Evolutionary conservation across 2,797 vertebrate genomes (phyloP), one percentile per base, ranked within the genome.

Genomic region (Gymnoscopelus braueri): DNA sequence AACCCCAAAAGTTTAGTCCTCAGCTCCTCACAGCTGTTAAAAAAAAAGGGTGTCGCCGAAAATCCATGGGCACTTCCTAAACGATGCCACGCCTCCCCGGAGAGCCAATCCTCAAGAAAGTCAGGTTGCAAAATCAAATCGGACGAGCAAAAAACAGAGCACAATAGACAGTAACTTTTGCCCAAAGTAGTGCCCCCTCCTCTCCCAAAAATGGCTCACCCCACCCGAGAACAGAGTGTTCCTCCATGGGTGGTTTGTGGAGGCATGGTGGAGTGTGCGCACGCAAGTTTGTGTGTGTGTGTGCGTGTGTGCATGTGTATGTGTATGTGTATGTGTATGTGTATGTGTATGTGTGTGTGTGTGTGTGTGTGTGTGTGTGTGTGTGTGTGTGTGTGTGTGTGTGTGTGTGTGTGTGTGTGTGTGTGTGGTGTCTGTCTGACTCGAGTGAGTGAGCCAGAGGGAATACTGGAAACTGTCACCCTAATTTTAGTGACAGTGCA

Each of bases 191-290:
- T 44, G 67, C 78, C 78, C 86, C 79, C 65, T 66, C 80, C 72
- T 48, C 72, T 65, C 48, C 71, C 57, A 73, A 83, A 86, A 82
- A 80, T 48, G 54, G 67, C 72, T 84, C 81, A 88, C 84, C 84
- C 89, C 82, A 86, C 89, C 83, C 86, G 84, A 83, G 87, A 89
- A 91, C 88, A 89, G 76, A 85, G 85, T 84, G 88, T 89, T 91
- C 89, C 84, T 87, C 81, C 86, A 84, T 84, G 87, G 85, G 85
- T 84, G 88, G 88, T 85, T 84, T 62, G 68, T 77, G 69, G 77
- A 87, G 80, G 77, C 82, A 78, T 59, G 14, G 10, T 2, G 7
- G 32, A 3, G 32, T 26, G 57, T 59, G 29, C 2, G 50, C n/a
- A 15, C n/a, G 50, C 12, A 3, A 51, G 50, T 51, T 13, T 59